Base-by-base conservation (phyloP, 2,797 vertebrate species). In the Chrosomus eos region DNA sequence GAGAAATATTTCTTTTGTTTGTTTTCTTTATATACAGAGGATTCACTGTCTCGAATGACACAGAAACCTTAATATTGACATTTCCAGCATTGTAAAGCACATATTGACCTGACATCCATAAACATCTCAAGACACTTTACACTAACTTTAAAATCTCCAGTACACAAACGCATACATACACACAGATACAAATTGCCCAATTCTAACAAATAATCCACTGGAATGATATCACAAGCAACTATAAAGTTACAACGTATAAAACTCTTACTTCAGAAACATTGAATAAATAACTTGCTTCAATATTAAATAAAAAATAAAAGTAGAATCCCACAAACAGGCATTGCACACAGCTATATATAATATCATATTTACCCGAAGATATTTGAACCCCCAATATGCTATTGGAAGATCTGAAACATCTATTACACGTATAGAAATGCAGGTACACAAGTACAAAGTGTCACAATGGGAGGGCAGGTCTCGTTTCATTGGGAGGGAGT, bases 181-280 rank as follows among this genome's bases (percentile, higher is more conserved):
- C 90, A 94, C 93, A 92, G 91, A 93, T 93, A 94, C 88, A 94
- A 91, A 94, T 93, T 93, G 94, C 93, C 90, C 91, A 93, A 92
- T 92, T 93, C 89, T 92, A 94, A 95, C 93, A 93, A 92, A 94
- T 92, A 92, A 88, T 91, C 93, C 92, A 95, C 94, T 94, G 94
- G 94, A 96, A 95, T 95, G 94, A 94, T 94, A 93, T 95, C 94
- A 96, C 95, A 87, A 95, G 94, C 93, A 95, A 95, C 94, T 95
- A 93, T 93, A 95, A 95, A 95, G 94, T 93, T 94, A 96, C 94
- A 92, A 96, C 94, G 94, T 96, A 96, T 95, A 96, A 96, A 96
- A 95, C 92, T 92, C 90, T 92, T 93, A 95, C 93, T 93, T 93
- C 88, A 94, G 94, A 91, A 95, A 95, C 90, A 79, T 92, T 83